phyloP scores from a whole-genome alignment of 2,797 vertebrate species.

The Acanthiza pusilla region DNA sequence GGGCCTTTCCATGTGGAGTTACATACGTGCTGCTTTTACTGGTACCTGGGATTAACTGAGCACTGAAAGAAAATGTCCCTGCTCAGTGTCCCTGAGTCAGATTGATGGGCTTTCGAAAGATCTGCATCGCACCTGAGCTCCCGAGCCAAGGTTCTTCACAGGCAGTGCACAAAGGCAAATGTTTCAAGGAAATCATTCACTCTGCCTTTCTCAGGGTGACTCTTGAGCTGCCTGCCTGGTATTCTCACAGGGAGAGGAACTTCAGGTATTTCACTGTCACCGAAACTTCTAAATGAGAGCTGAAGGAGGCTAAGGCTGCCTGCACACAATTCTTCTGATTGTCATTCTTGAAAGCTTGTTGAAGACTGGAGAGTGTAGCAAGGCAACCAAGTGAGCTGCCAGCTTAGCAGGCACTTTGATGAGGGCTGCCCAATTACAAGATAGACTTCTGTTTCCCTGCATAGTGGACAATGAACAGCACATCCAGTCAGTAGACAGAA shows the following conservation, averaged over 20 bases:
- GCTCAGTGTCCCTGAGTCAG: accelerated
- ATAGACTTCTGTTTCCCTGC: not conserved
- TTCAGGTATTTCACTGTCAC: not conserved
- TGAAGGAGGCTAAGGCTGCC: not conserved
- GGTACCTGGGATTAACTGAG: accelerated
- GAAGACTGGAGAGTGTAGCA: not conserved
- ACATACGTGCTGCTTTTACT: accelerated
- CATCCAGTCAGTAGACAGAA: not conserved
- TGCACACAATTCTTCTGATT: not conserved
- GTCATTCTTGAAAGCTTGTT: not conserved
- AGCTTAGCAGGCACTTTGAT: not conserved
- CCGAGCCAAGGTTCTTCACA: accelerated
- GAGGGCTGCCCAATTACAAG: not conserved
- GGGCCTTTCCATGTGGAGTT: not conserved
- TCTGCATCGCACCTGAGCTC: accelerated
- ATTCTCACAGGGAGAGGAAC: not conserved
- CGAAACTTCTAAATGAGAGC: not conserved
- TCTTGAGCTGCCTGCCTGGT: not conserved
- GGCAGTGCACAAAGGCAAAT: not conserved
- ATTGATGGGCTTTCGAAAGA: not conserved
- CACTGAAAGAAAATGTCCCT: accelerated
- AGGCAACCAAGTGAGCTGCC: not conserved
- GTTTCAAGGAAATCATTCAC: not conserved
- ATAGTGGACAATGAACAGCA: not conserved
- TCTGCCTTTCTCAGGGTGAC: not conserved